Base-by-base conservation (phyloP, 2,797 vertebrate genomes). In the Cynodonichthys magdalenae region DNA sequence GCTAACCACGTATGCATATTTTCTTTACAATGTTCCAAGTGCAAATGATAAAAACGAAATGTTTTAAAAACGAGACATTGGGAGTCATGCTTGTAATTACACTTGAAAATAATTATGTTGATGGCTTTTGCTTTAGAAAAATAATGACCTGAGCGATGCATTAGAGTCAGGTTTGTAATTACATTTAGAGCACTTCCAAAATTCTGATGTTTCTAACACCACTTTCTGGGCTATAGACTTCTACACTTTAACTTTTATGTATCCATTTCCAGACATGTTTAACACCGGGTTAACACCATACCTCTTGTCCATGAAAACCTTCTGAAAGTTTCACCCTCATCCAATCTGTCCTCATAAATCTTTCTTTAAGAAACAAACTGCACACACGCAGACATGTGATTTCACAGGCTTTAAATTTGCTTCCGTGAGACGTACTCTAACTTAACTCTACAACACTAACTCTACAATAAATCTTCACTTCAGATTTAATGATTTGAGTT, bases 321-420 rank as follows among this genome's bases (percentile, higher is more conserved):
- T 19, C 31, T 27, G 73, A 66, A 71, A 85, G 76, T 75, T 70
- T 75, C 65, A 59, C 65, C 63, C 70, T 79, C 70, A 71, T 70
- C 62, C 79, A 67, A 59, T 55, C 59, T 42, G 63, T 59, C 66
- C 74, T 89, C 78, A 54, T 88, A 89, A 90, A 91, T 88, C 82
- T 85, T 79, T 81, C 77, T 79, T 64, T 71, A 45, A 62, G 72
- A 80, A 71, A 72, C 75, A 69, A 64, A 24, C 27, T 31, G 24
- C 20, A 59, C 44, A 36, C 10, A 15, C 52, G 68, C 87, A 59
- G 74, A 59, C 20, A 42, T 17, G 14, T 8, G 19, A 49, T n/a
- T 19, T 18, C 1, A 17, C 28, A 31, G 29, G 29, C 34, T 24
- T 56, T 9, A 29, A 18, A 24, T 1, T 19, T 36, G 34, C 27